Base-by-base conservation (phyloP, 1,140 invertebrate genomes). In the Archivesica marissinica region DNA sequence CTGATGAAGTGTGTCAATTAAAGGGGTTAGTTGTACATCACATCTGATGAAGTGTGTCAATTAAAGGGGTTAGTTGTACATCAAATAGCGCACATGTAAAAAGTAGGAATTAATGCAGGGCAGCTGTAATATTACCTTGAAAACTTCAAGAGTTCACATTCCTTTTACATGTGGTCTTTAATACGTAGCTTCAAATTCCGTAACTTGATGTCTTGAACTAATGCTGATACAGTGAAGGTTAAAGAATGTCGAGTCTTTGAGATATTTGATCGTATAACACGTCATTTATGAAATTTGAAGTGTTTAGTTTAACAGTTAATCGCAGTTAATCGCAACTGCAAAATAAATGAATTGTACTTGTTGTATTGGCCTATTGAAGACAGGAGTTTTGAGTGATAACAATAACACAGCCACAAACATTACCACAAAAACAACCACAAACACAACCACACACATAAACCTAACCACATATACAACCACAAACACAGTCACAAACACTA, bases 221-320 rank as follows among this genome's bases (percentile, higher is more conserved):
- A 64, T 64, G 23, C 33, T 28, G 2, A 28, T 59, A 28, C 6
- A 59, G 54, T 59, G 33, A 35, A 33, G 13, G 20, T 4, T 30
- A 35, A 15, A 20, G 30, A 64, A 64, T 33, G 59, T 64, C 17
- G 15, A 64, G 33, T 35, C 15, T 35, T 20, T 64, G 30, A 17
- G 59, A 64, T 35, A 64, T 35, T 64, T 64, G 30, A 64, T 64
- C 30, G 38, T 64, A 64, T 64, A 64, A 64, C 17, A 64, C 38
- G 59, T 64, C 59, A 64, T 64, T 33, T 33, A 17, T 64, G 59
- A 64, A 64, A 64, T 64, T 64, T 64, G 13, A 64, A 64, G 30
- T 64, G 59, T n/a, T n/a, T n/a, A n/a, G n/a, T n/a, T n/a, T n/a
- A n/a, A n/a, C n/a, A n/a, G n/a, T n/a, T n/a, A n/a, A n/a, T n/a